Evolutionary conservation across 2,888 invertebrate species (phyloP).

Genomic region (Acronicta psi): DNA sequence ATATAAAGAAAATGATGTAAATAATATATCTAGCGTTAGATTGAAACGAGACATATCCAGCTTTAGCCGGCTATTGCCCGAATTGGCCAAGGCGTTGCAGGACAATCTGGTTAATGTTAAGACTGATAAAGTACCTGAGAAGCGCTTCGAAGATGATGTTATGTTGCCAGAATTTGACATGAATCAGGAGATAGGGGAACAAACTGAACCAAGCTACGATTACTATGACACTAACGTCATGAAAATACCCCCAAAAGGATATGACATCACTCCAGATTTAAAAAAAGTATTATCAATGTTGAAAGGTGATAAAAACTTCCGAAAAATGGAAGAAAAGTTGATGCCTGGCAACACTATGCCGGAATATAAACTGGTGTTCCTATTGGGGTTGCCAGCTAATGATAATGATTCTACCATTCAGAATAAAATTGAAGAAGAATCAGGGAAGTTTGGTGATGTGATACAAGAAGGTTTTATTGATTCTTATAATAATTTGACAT

Average conservation of each 20-base stretch:
- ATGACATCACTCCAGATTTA: conserved; percentile 71
- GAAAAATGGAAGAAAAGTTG: conserved; percentile 54
- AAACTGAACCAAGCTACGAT: conserved; percentile 67
- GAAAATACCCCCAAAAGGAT: conserved; percentile 83
- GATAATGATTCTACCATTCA: conserved; percentile 89
- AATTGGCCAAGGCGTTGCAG: conserved; percentile 76
- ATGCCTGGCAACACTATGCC: conserved; percentile 58
- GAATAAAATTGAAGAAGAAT: conserved; percentile 91
- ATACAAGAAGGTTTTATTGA: conserved; percentile 95
- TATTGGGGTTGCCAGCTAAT: conserved; percentile 90
- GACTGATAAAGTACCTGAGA: conserved; percentile 71
- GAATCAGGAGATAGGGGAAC: conserved; percentile 77
- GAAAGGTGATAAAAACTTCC: conserved; percentile 67
- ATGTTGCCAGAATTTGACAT: conserved; percentile 82
- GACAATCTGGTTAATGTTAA: conserved; percentile 65
- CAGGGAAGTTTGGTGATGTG: conserved; percentile 91
- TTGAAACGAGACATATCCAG: conserved; percentile 72
- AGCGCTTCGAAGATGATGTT: conserved; percentile 75
- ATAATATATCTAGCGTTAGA: conserved; percentile 55
- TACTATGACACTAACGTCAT: conserved; percentile 81
- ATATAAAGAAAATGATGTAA: conserved; percentile 57
- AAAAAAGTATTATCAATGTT: conserved; percentile 69
- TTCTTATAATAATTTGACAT: conserved; percentile 95
- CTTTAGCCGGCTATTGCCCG: conserved; percentile 73
- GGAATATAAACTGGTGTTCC: conserved; percentile 79